These are phyloP conservation scores for Ditylenchus weischeri DNA, from an alignment of 2,888 invertebrate genomes.

Conservation along the genomic window DNA sequence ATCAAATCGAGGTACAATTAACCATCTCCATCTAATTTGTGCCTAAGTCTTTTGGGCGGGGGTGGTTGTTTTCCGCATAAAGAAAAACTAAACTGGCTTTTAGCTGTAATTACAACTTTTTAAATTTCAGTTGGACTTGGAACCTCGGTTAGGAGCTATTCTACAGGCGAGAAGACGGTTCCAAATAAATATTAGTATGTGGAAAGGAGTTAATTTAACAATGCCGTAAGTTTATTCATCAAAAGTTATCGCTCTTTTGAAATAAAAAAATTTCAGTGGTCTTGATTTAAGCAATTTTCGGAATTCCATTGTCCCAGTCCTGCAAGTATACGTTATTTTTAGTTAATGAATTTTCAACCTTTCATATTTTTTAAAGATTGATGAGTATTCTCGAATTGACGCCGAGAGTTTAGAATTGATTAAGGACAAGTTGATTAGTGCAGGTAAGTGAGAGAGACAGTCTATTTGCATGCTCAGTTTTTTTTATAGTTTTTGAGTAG, in stretches of 20 bases:
- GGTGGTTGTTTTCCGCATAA: conserved; percentile 24
- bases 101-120: neutral
- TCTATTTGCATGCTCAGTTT: too few species aligned
- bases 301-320: conserved; percentile 46
- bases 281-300: conserved; percentile 33
- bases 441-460: too few species aligned
- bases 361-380: conserved; percentile 20
- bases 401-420: conserved; percentile 43
- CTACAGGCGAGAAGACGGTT: conserved; percentile 30
- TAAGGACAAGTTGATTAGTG: conserved; percentile 35
- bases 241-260: neutral
- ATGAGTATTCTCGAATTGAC: conserved; percentile 47
- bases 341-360: neutral
- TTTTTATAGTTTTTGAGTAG: too few species aligned
- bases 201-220: conserved; percentile 51
- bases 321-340: conserved; percentile 25
- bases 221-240: conserved; percentile 45
- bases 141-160: conserved; percentile 44
- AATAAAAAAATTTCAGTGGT: conserved; percentile 6
- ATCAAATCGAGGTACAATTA: conserved; percentile 39
- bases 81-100: neutral
- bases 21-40: too few species aligned
- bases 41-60: too few species aligned
- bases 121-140: conserved; percentile 34
- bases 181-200: conserved; percentile 43